Percentiles rank a stretch among this genome's conserved stretches.
phyloP scores from a whole-genome alignment of 1,140 invertebrate genomes.

The Drosophila tropicalis region DNA sequence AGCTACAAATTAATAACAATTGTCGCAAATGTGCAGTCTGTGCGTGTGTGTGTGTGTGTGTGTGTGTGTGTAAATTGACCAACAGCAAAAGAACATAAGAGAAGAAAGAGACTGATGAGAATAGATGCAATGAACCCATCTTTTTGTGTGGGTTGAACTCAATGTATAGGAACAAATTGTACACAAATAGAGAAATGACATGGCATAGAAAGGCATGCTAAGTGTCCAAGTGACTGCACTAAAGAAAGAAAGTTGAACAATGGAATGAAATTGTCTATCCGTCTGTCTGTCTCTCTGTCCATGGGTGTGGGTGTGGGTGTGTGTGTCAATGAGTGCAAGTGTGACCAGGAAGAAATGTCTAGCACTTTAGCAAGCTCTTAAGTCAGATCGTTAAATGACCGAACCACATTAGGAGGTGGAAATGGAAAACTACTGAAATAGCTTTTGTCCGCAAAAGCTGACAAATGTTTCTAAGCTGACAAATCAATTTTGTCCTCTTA shows the following conservation, averaged over 20 bases:
- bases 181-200: conserved; percentile 33
- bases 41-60: conserved; percentile 20
- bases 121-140: conserved; percentile 27
- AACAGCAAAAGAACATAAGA: background rate
- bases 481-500: too few relatives aligned
- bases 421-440: conserved; percentile 4
- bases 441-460: background rate
- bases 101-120: background rate
- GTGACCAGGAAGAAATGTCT: conserved; percentile 50
- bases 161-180: conserved; percentile 18
- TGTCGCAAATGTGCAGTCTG: conserved; percentile 38
- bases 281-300: background rate
- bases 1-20: conserved; percentile 64
- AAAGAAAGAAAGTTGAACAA: conserved; percentile 54
- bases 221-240: conserved; percentile 11
- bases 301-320: conserved; percentile 3
- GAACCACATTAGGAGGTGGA: background rate
- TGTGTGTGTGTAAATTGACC: conserved; percentile 40
- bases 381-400: conserved; percentile 14
- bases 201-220: conserved; percentile 27
- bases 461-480: too few relatives aligned
- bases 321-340: conserved; percentile 15
- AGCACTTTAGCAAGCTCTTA: conserved; percentile 15
- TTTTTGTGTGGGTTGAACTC: conserved; percentile 17
- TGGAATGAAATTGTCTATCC: conserved; percentile 17